phyloP scores from a whole-genome alignment of 2,888 invertebrate species.

The Perithous albicinctus region DNA sequence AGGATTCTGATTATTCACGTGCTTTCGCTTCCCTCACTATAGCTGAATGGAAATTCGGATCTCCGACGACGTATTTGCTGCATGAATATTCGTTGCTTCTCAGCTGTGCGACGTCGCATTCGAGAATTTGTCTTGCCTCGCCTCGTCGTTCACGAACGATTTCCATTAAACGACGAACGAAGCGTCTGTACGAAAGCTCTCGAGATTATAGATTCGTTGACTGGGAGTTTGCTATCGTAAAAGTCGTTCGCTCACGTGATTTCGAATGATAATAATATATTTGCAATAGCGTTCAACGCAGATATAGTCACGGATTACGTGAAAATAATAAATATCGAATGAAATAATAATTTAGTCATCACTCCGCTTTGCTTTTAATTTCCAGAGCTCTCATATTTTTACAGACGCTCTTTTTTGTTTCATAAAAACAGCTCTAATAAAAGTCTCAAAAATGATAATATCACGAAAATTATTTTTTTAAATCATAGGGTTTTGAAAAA shows the following conservation, averaged over 20 bases:
- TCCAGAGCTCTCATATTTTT: too few species aligned
- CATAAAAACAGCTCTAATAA: too few species aligned
- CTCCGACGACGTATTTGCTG: slow-evolving; percentile 29
- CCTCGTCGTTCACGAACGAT: slow-evolving; percentile 19
- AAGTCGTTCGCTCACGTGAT: background rate
- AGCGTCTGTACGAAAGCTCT: background rate
- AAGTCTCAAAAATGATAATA: too few species aligned
- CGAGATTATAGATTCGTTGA: slow-evolving; percentile 3
- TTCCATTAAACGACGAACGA: slow-evolving; percentile 37
- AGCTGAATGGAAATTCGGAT: slow-evolving; percentile 27
- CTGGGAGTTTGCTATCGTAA: background rate
- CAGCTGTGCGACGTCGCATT: slow-evolving; percentile 9
- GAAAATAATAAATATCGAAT: background rate
- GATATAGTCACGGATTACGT: background rate
- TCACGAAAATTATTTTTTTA: too few species aligned
- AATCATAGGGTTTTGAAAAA: too few species aligned
- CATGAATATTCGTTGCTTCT: slow-evolving; percentile 59
- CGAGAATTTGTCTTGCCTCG: slow-evolving; percentile 31
- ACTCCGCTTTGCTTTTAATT: background rate
- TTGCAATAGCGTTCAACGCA: background rate
- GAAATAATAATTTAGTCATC: background rate
- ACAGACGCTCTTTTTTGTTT: too few species aligned
- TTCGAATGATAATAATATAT: background rate
- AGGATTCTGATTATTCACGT: slow-evolving; percentile 60
- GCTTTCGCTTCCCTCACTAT: slow-evolving; percentile 19